Evolutionary conservation across 2,113 vertebrate genomes (phyloP), one percentile per base, ranked within the genome.

Genomic region (Bufo gargarizans): DNA sequence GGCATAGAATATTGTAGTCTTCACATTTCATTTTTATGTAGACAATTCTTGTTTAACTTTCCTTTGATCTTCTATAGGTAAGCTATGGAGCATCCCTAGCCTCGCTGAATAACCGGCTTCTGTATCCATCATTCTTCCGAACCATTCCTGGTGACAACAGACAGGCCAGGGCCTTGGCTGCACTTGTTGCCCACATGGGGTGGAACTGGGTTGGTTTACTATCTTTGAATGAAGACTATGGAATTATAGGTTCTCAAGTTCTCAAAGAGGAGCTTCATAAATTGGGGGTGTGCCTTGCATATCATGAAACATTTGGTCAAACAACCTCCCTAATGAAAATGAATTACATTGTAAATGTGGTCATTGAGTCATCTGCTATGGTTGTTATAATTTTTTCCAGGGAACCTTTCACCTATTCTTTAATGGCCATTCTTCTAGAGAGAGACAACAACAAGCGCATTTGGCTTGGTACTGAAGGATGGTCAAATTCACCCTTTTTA

Each of bases 41-140:
- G 19, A 53, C 9, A 3, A 19, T n/a, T 3, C 19, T 55, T 5
- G 12, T 50, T 6, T 69, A 6, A 13, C 8, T 82, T 45, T 63
- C 67, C 50, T 13, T 22, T 6, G 16, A 16, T 56, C 9, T n/a
- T 10, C 33, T 56, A 10, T 17, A 86, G 84, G 17, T 86, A 7
- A 65, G 84, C 58, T 77, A 77, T n/a, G 16, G 7, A 33, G 19
- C 84, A 45, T 50, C 84, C 16, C 1, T 86, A 5, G 10, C 72
- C 1, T 77, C 84, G 47, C 19, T 86, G 1, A 77, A n/a, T 33
- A 86, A 63, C 72, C 84, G 71, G 1, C 33, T 47, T 49, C 59
- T 86, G 19, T 92, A 89, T 59, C 92, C 90, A 56, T 91, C 91
- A 8, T 92, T 92, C 61, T 87, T 91, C 74, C 87, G 92, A 50